These are phyloP conservation scores for Marmota monax DNA, from an alignment of 2,113 vertebrate genomes.

Conservation along the genomic window DNA sequence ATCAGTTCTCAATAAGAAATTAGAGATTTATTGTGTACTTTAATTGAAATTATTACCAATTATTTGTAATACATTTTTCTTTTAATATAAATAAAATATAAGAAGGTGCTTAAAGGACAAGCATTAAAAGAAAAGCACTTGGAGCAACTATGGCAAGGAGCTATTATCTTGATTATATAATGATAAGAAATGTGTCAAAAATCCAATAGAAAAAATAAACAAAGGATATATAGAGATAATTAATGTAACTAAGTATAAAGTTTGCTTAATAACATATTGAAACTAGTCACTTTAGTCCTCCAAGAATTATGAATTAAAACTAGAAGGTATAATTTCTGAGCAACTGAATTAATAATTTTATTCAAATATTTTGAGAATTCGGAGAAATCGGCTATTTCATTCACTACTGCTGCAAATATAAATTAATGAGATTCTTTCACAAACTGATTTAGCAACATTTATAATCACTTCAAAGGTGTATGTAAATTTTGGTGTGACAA, in stretches of 20 bases:
- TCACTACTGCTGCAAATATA: not conserved
- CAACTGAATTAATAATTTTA: not conserved
- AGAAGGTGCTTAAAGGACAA: not conserved
- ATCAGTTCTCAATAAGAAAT: constrained; percentile 7
- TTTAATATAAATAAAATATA: constrained; percentile 45
- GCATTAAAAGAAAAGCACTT: not conserved
- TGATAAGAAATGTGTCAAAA: constrained; percentile 43
- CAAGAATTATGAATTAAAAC: constrained; percentile 35
- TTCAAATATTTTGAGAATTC: not conserved
- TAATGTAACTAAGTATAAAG: not conserved
- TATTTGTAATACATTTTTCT: constrained; percentile 43
- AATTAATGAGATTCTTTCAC: not conserved
- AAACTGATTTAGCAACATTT: constrained; percentile 9
- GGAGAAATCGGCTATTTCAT: not conserved
- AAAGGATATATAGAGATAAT: constrained; percentile 3
- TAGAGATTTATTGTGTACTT: not conserved
- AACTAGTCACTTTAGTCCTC: not conserved
- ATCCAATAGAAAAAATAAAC: not conserved
- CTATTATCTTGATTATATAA: constrained; percentile 24
- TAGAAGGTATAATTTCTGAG: not conserved
- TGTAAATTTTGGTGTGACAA: not conserved
- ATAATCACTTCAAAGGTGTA: not conserved
- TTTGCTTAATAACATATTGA: constrained; percentile 44
- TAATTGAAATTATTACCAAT: not conserved
- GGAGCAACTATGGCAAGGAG: not conserved